These are phyloP conservation scores for Pteropus rufus DNA, from an alignment of 2,797 vertebrate genomes.

Conservation along the genomic window DNA sequence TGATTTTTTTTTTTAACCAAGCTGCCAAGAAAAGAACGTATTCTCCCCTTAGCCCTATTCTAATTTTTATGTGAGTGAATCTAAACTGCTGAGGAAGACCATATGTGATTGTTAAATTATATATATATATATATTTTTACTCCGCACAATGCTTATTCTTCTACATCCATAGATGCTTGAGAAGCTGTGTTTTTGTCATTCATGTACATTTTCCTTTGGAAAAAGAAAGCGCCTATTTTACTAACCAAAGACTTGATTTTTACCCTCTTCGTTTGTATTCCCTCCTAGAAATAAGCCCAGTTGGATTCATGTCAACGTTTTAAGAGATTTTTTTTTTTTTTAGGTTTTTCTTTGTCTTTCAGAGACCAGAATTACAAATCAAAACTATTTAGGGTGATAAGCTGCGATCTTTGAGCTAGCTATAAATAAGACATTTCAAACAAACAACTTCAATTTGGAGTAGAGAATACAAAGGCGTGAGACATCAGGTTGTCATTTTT, in stretches of 20 bases:
- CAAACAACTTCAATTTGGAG: conserved; percentile 67
- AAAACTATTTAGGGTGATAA: conserved; percentile 77
- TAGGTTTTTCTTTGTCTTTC: conserved; percentile 56
- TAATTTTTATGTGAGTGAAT: conserved; percentile 84
- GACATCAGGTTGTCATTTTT: conserved; percentile 72
- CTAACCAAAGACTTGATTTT: conserved; percentile 89
- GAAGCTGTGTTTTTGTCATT: conserved; percentile 82
- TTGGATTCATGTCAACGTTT: conserved; percentile 78
- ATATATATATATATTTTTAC: conserved; percentile 77
- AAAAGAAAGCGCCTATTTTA: conserved; percentile 87
- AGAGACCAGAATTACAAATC: conserved; percentile 78
- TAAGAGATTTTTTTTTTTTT: conserved; percentile 73
- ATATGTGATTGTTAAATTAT: conserved; percentile 83
- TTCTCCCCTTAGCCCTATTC: conserved; percentile 73
- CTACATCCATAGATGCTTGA: conserved; percentile 79
- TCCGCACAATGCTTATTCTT: conserved; percentile 76
- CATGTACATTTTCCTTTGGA: conserved; percentile 84
- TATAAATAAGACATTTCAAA: conserved; percentile 76
- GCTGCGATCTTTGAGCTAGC: conserved; percentile 77
- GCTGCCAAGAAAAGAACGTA: conserved; percentile 81
- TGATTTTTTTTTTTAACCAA: conserved; percentile 82
- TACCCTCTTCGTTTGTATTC: conserved; percentile 81
- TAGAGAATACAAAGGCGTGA: conserved; percentile 75
- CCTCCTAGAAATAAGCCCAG: conserved; percentile 79
- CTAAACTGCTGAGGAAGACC: conserved; percentile 83